Evolutionary conservation across 2,888 invertebrate species (phyloP).

Genomic region (Embidobia sp.): DNA sequence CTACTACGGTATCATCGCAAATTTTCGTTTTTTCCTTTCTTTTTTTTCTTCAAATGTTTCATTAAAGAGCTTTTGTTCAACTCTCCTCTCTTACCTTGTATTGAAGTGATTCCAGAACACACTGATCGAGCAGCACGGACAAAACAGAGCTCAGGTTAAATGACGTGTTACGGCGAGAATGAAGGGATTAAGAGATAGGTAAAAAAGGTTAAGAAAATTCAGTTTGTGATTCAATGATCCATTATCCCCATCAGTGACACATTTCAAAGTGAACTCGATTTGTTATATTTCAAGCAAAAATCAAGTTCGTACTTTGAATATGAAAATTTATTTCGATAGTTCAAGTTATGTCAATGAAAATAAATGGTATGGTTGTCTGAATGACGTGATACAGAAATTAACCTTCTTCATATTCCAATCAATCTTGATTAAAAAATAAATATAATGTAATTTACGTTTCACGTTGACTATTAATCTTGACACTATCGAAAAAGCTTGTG

Average conservation of each 20-base stretch:
- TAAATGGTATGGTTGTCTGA: no score
- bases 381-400: no score
- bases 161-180: slow-evolving; percentile 73
- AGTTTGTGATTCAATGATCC: slow-evolving; percentile 49
- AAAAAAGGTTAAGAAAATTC: slow-evolving; percentile 43
- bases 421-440: slow-evolving; percentile 4
- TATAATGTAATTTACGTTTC: background rate
- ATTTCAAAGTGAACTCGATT: slow-evolving; percentile 17
- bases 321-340: slow-evolving; percentile 51
- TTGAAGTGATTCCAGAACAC: slow-evolving; percentile 99
- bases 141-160: slow-evolving; percentile 85
- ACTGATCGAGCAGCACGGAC: slow-evolving; percentile 92
- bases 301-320: slow-evolving; percentile 26
- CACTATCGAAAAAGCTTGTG: slow-evolving; percentile 64
- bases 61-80: slow-evolving; percentile 48
- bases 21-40: slow-evolving; percentile 21
- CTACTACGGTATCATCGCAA: slow-evolving; percentile 65
- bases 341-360: no score
- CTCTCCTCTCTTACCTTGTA: slow-evolving; percentile 92
- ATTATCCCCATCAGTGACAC: slow-evolving; percentile 16
- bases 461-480: slow-evolving; percentile 39
- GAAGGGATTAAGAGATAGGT: slow-evolving; percentile 58
- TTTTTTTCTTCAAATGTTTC: slow-evolving; percentile 43
- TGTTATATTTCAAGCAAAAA: no score
- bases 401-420: no score